A percentile compares a stretch with the other conserved stretches of the same genome.
Evolutionary conservation across 2,888 invertebrate species (phyloP).

Genomic region (Hypomecis punctinalis): DNA sequence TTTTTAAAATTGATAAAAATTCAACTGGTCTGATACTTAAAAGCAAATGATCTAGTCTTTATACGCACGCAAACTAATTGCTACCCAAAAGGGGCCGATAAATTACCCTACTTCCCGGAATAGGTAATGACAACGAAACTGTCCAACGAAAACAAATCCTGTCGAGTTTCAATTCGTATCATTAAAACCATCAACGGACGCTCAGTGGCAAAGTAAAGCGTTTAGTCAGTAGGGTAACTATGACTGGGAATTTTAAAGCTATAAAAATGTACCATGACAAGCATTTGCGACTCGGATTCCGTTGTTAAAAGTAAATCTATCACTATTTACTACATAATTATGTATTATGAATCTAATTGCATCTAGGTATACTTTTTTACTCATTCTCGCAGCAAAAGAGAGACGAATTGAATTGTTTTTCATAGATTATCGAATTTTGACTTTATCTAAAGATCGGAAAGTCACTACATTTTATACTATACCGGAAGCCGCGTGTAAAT

Average conservation of each 20-base stretch:
- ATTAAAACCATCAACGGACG: slow-evolving; percentile 63
- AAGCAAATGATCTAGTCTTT: slow-evolving; percentile 22
- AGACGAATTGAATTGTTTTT: no score
- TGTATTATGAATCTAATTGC: no score
- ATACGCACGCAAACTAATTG: slow-evolving; percentile 33
- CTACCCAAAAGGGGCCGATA: slow-evolving; percentile 15
- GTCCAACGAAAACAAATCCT: slow-evolving; percentile 50
- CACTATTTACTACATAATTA: no score
- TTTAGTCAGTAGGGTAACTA: slow-evolving; percentile 10
- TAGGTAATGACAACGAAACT: slow-evolving; percentile 32
- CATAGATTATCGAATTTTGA: no score
- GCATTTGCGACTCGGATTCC: no score
- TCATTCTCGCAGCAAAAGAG: no score
- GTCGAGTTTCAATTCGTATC: slow-evolving; percentile 67
- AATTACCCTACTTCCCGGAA: slow-evolving; percentile 31
- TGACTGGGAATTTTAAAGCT: not conserved
- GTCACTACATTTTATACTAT: no score
- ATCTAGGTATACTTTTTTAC: no score
- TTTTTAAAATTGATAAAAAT: slow-evolving; percentile 1
- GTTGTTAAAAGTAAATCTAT: no score
- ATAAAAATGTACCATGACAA: no score
- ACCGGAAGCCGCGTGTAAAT: no score
- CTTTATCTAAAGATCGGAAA: no score
- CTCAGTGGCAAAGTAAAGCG: slow-evolving; percentile 53
- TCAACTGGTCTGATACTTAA: slow-evolving; percentile 6